Evolutionary conservation across 35 echinoderm and acorn worm species (phyloP).

Genomic region (Patiria miniata): DNA sequence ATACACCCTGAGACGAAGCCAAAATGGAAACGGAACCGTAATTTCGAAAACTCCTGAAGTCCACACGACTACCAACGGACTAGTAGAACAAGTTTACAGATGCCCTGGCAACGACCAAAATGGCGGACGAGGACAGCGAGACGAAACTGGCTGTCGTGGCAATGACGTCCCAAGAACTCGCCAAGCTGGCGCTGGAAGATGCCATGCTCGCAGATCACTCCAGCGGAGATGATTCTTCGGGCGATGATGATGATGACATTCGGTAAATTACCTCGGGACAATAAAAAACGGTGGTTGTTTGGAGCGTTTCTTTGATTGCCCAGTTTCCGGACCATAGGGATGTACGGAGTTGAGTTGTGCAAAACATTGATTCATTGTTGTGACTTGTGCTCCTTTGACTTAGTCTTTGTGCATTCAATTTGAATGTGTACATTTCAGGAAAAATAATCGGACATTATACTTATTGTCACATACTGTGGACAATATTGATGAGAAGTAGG

Average conservation of each 20-base stretch:
- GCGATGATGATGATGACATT: slow-evolving; percentile 24
- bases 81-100: background rate
- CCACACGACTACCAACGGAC: too few relatives aligned
- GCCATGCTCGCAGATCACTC: background rate
- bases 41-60: too few relatives aligned
- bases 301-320: background rate
- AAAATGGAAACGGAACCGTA: too few relatives aligned
- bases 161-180: slow-evolving; percentile 3
- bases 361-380: too few relatives aligned
- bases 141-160: background rate
- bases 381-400: too few relatives aligned
- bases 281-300: background rate
- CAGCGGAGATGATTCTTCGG: slow-evolving; percentile 25
- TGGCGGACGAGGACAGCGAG: background rate
- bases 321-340: background rate
- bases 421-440: too few relatives aligned
- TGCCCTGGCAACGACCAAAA: slow-evolving; percentile 37
- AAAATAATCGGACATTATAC: too few relatives aligned
- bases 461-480: too few relatives aligned
- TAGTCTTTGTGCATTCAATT: too few relatives aligned
- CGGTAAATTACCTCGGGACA: background rate
- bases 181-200: slow-evolving; percentile 7
- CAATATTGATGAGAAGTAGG: too few relatives aligned
- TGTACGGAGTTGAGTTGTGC: background rate
- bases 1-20: too few relatives aligned